Evolutionary conservation across 2,113 vertebrate species (phyloP), one percentile per base, ranked within the genome.

Genomic region (Athene cunicularia): DNA sequence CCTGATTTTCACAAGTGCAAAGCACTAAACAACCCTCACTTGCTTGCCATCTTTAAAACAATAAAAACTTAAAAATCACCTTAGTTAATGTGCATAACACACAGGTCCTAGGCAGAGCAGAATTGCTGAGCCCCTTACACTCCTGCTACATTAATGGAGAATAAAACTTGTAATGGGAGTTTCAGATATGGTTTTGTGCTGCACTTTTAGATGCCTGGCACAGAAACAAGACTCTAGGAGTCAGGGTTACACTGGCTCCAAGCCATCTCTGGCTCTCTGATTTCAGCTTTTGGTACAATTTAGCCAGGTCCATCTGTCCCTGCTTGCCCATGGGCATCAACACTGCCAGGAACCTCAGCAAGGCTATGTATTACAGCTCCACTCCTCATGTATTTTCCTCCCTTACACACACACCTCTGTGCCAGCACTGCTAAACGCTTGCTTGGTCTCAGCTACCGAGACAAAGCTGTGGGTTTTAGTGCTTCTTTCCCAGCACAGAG

Each of bases 261-360:
- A 71, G 64, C 68, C 80, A 87, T 45, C 32, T 68, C 66, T 87
- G 56, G 45, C 80, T 55, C 50, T 93, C 87, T 45, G 23, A 70
- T 71, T 92, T 93, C 83, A 86, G 59, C 56, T 81, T 64, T 74
- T 77, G 56, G 91, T 60, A 72, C 35, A 72, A 72, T 84, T 91
- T 75, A 22, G 13, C 60, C 64, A 82, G 27, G 77, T 88, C 88
- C 96, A 93, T 91, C 96, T 97, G 92, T 89, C 64, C 73, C 52
- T 81, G 14, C 76, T 74, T 68, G 88, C 88, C 88, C 72, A 23
- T 11, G 73, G 92, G 68, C 76, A 81, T 41, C 52, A 71, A 47
- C 39, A 10, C 18, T 64, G 76, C 88, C 95, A 90, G 55, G 52
- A 89, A 79, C 24, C 60, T 80, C 72, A 85, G 64, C 24, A 72